phyloP scores from a whole-genome alignment of 2,797 vertebrate genomes.

The Paguma larvata region DNA sequence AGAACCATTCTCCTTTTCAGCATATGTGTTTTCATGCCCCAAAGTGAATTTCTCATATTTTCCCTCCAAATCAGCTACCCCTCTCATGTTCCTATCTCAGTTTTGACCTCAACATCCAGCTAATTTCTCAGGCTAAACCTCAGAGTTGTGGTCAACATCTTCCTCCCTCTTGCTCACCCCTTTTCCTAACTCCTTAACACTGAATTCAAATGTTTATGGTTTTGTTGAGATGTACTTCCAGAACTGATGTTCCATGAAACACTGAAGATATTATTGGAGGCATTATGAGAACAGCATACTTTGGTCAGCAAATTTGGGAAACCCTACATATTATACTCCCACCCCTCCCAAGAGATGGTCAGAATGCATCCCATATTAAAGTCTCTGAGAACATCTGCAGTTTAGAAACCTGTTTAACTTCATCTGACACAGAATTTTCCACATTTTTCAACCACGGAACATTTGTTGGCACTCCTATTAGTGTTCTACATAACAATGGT shows the following conservation, averaged over 20 bases:
- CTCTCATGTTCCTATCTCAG: background rate
- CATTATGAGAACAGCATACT: background rate
- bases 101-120: background rate
- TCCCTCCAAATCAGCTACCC: background rate
- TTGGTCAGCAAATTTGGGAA: constrained; percentile 26
- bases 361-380: background rate
- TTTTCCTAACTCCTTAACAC: background rate
- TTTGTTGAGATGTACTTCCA: background rate
- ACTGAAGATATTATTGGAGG: background rate
- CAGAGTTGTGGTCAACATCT: background rate
- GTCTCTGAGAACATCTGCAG: background rate
- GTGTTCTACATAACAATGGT: background rate
- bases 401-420: background rate
- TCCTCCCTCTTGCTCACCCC: background rate
- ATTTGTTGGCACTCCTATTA: background rate
- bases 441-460: background rate
- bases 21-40: background rate
- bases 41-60: constrained; percentile 1
- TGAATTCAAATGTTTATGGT: background rate
- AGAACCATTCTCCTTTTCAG: constrained; percentile 40
- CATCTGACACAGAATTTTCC: background rate
- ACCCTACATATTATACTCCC: background rate
- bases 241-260: background rate
- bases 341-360: background rate
- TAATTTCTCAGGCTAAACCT: background rate